phyloP scores from a whole-genome alignment of 2,888 invertebrate species.

The Gortyna flavago region DNA sequence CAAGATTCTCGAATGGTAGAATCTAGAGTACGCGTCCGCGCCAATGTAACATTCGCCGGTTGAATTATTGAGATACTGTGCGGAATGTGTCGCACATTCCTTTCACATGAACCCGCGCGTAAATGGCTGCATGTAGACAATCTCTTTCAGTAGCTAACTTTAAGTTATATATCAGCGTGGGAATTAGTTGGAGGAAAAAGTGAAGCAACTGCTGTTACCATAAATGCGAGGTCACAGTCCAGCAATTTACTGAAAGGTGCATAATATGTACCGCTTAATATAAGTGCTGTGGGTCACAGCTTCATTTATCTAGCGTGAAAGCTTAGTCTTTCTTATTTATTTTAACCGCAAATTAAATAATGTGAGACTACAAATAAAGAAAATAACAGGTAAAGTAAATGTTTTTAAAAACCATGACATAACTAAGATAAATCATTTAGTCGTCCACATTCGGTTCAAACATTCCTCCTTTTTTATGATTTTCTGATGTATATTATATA shows the following conservation, averaged over 20 bases:
- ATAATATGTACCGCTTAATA: slow-evolving; percentile 40
- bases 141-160: slow-evolving; percentile 32
- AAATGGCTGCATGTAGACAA: slow-evolving; percentile 30
- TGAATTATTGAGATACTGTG: slow-evolving; percentile 24
- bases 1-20: slow-evolving; percentile 5
- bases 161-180: slow-evolving; percentile 36
- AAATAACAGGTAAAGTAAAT: neutral
- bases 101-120: slow-evolving; percentile 20
- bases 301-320: slow-evolving; percentile 27
- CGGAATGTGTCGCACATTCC: slow-evolving; percentile 27
- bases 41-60: slow-evolving; percentile 7
- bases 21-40: neutral
- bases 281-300: slow-evolving; percentile 20
- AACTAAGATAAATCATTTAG: too few relatives aligned
- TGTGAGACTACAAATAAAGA: neutral
- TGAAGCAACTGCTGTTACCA: slow-evolving; percentile 49
- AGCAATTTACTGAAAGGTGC: slow-evolving; percentile 39
- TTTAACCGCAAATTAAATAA: slow-evolving; percentile 6
- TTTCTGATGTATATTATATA: neutral
- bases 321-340: slow-evolving; percentile 22
- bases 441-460: neutral
- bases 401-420: neutral
- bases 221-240: slow-evolving; percentile 36
- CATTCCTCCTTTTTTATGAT: neutral
- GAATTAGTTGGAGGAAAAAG: slow-evolving; percentile 44